Percentiles rank a stretch among this genome's conserved stretches.
Evolutionary conservation across 2,888 invertebrate genomes (phyloP).

Genomic region (Cheilosia pagana): DNA sequence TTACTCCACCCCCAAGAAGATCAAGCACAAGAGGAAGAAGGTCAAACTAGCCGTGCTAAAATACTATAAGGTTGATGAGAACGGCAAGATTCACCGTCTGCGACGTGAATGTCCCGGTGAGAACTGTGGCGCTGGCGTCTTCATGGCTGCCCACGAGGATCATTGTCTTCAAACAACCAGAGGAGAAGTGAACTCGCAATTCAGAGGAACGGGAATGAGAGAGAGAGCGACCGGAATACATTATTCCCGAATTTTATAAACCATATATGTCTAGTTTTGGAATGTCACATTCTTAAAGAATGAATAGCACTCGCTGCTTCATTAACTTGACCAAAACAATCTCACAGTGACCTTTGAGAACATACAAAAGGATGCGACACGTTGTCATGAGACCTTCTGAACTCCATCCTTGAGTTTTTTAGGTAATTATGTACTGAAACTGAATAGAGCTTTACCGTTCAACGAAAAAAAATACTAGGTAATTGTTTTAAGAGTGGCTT

Average conservation of each 20-base stretch:
- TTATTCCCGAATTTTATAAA: constrained; percentile 63
- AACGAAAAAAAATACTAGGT: too few relatives aligned
- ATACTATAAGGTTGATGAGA: constrained; percentile 99
- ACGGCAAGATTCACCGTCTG: constrained; percentile 98
- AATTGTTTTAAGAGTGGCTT: too few relatives aligned
- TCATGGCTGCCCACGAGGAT: constrained; percentile 99
- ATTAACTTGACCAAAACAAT: too few relatives aligned
- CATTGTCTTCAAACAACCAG: constrained; percentile 96
- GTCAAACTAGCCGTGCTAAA: constrained; percentile 99
- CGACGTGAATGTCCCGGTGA: constrained; percentile 98
- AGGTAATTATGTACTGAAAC: too few relatives aligned
- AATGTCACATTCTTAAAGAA: too few relatives aligned
- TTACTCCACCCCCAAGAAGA: constrained; percentile 99
- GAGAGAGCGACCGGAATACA: constrained; percentile 37
- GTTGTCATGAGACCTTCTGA: too few relatives aligned
- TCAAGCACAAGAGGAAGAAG: constrained; percentile 99
- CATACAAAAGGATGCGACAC: too few relatives aligned
- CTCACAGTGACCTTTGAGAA: too few relatives aligned
- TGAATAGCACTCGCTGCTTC: too few relatives aligned
- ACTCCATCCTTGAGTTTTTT: too few relatives aligned
- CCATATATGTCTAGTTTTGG: constrained; percentile 1
- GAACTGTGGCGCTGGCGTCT: constrained; percentile 99
- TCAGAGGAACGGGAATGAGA: constrained; percentile 16
- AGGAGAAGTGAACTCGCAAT: constrained; percentile 87
- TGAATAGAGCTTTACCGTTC: too few relatives aligned